phyloP scores from a whole-genome alignment of 92 coral and sea anemone species.

The Desmophyllum pertusum region DNA sequence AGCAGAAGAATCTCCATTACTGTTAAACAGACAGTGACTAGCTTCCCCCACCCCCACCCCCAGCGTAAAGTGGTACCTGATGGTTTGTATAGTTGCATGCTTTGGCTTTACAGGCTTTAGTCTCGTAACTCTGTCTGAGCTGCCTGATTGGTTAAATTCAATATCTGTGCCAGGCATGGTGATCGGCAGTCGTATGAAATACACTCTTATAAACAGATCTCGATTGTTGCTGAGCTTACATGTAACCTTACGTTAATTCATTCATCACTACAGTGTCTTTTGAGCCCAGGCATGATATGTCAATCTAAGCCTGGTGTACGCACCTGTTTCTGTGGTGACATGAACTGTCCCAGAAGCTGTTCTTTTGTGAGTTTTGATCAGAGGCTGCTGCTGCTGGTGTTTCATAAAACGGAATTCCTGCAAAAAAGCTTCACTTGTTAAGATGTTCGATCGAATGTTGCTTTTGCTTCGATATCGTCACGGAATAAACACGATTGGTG shows the following conservation, averaged over 20 bases:
- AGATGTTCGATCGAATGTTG: no score
- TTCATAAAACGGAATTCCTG: constrained; percentile 98
- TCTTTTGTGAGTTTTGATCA: constrained; percentile 81
- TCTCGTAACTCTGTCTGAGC: neutral
- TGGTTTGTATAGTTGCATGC: neutral
- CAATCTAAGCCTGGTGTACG: neutral
- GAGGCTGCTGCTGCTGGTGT: constrained; percentile 67
- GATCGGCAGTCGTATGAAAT: neutral
- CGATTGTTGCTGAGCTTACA: neutral
- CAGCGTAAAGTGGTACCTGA: no score
- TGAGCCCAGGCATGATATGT: neutral
- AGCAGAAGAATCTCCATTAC: no score
- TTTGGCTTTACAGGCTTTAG: neutral
- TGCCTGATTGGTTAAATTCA: neutral
- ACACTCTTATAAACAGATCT: neutral
- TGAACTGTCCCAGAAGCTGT: constrained; percentile 92
- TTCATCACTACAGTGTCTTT: no score
- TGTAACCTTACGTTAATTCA: neutral
- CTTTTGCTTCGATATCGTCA: no score
- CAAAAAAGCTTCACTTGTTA: neutral
- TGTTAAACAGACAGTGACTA: no score
- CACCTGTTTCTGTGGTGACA: constrained; percentile 72
- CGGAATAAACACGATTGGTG: no score
- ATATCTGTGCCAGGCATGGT: neutral
- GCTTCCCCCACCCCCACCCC: no score